Conservation (phyloP, 2,113 vertebrate species). For the Leucopsar rothschildi region DNA sequence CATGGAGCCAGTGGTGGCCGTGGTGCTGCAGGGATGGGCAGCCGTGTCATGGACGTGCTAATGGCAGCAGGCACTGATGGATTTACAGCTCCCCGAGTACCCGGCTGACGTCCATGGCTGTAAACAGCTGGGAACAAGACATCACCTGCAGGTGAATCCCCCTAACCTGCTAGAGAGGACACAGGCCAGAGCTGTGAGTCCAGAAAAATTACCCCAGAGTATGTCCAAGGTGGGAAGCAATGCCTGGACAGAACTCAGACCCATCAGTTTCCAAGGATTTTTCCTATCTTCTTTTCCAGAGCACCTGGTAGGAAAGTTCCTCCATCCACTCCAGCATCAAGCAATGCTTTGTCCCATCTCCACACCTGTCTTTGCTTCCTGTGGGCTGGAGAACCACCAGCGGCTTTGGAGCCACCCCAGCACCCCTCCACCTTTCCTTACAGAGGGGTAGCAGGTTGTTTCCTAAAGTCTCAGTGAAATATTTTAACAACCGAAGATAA, state of each 20-base stretch:
- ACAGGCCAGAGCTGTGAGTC: neutral
- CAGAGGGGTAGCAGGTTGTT: neutral
- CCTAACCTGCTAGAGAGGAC: neutral
- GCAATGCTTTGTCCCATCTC: neutral
- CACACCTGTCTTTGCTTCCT: neutral
- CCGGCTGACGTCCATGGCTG: neutral
- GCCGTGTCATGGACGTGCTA: accelerated
- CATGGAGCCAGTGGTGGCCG: accelerated
- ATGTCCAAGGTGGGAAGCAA: neutral
- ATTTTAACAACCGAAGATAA: neutral
- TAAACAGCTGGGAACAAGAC: neutral
- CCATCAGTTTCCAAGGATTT: neutral
- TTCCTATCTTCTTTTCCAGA: neutral
- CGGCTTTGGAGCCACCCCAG: neutral
- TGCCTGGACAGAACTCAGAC: accelerated
- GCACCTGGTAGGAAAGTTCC: neutral
- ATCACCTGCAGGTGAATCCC: neutral
- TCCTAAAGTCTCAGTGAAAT: neutral
- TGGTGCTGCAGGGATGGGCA: neutral
- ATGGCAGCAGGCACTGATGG: neutral
- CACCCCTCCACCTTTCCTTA: neutral
- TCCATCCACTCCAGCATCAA: neutral
- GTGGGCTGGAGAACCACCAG: neutral
- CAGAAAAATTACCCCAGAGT: accelerated
- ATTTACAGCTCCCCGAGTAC: accelerated